Evolutionary conservation across 2,797 vertebrate genomes (phyloP).

Genomic region (Crocodylus rhombifer): DNA sequence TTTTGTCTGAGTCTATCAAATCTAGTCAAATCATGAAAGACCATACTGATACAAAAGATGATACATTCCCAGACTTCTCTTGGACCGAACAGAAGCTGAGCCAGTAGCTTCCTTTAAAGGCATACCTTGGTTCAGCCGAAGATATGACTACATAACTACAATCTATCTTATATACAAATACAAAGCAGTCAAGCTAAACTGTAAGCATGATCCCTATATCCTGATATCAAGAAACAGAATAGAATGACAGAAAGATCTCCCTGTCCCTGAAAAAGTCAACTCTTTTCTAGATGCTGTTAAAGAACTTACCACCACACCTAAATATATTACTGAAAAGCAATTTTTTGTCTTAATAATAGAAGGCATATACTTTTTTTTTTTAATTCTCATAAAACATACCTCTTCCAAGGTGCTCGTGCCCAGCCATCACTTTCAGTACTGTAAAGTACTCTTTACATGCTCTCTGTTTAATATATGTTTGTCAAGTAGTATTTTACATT

Average conservation of each 20-base stretch:
- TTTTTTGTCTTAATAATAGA: neutral
- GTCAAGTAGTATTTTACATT: neutral
- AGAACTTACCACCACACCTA: neutral
- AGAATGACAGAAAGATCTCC: neutral
- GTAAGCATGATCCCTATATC: too few species aligned
- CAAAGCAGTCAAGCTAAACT: too few species aligned
- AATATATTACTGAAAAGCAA: neutral
- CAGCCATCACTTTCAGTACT: neutral
- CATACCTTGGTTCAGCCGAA: neutral
- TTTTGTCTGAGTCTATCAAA: neutral
- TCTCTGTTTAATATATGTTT: neutral
- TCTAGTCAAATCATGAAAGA: neutral
- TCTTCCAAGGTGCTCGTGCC: neutral
- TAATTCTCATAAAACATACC: neutral
- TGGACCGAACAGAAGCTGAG: neutral
- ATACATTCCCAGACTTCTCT: neutral
- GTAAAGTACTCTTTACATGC: neutral
- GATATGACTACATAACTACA: neutral
- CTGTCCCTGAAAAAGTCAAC: neutral
- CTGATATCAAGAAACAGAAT: neutral
- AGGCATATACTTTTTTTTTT: neutral
- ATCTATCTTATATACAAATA: neutral
- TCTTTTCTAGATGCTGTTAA: neutral
- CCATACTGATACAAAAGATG: neutral
- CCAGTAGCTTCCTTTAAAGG: neutral